phyloP scores from a whole-genome alignment of 2,113 vertebrate genomes.

The Cichladusa arquata region DNA sequence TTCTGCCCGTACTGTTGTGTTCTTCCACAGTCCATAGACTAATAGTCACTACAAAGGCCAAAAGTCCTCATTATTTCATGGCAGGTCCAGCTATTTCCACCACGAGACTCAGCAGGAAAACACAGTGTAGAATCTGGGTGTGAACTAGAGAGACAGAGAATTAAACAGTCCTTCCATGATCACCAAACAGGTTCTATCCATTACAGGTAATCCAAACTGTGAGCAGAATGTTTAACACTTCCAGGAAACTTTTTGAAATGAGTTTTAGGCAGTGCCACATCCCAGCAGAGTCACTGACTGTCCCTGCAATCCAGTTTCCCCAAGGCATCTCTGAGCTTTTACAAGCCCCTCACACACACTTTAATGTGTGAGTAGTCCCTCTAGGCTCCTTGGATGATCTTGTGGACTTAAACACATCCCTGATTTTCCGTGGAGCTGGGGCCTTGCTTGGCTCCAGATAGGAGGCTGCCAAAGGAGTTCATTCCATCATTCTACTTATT shows the following conservation, averaged over 20 bases:
- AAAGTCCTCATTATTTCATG: not conserved
- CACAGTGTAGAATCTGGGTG: not conserved
- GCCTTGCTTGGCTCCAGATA: not conserved
- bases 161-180: not conserved
- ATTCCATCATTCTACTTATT: not conserved
- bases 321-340: not conserved
- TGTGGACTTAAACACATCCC: not conserved
- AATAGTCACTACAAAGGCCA: not conserved
- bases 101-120: not conserved
- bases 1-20: not conserved
- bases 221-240: accelerated
- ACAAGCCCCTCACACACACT: not conserved
- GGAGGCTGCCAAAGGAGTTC: conserved; percentile 16
- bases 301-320: not conserved
- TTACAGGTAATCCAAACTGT: not conserved
- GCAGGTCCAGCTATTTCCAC: not conserved
- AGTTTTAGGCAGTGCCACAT: not conserved
- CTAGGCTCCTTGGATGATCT: not conserved
- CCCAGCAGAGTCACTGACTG: accelerated
- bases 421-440: not conserved
- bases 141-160: not conserved
- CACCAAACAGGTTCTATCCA: no score
- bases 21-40: not conserved
- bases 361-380: not conserved
- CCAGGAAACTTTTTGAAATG: not conserved